Evolutionary conservation across 2,888 invertebrate genomes (phyloP).

Genomic region (Ectemnius continuus): DNA sequence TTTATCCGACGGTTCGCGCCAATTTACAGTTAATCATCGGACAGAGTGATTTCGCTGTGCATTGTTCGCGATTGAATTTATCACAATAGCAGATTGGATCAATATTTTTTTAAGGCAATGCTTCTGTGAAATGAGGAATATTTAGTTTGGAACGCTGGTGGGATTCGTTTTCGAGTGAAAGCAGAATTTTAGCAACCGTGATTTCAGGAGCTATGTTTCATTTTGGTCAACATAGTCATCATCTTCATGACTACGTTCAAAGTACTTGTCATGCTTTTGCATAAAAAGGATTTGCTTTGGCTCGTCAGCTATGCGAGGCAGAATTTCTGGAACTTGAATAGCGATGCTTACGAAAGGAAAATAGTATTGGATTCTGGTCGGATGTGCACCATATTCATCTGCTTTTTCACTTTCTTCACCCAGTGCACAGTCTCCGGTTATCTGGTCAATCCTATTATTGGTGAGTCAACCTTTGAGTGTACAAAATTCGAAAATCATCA

Average conservation of each 20-base stretch:
- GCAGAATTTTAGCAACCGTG: neutral
- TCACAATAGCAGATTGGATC: neutral
- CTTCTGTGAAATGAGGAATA: neutral
- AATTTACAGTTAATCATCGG: too few relatives aligned
- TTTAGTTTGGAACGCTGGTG: too few relatives aligned
- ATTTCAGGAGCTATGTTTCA: slow-evolving; percentile 54
- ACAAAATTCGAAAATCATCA: neutral
- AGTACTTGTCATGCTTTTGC: slow-evolving; percentile 35
- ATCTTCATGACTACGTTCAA: slow-evolving; percentile 50
- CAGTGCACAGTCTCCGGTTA: slow-evolving; percentile 25
- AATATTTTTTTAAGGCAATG: too few relatives aligned
- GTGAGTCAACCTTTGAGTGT: slow-evolving; percentile 8
- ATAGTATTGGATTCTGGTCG: slow-evolving; percentile 14
- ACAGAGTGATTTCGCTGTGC: too few relatives aligned
- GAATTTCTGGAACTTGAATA: slow-evolving; percentile 42
- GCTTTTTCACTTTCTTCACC: slow-evolving; percentile 30
- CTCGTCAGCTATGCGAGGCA: slow-evolving; percentile 36
- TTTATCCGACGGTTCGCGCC: too few relatives aligned
- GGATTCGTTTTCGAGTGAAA: neutral
- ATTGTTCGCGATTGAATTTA: too few relatives aligned
- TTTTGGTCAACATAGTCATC: slow-evolving; percentile 42
- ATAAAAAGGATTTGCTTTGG: slow-evolving; percentile 32
- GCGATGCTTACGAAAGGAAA: slow-evolving; percentile 21
- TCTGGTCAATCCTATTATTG: slow-evolving; percentile 2
- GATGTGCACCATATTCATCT: slow-evolving; percentile 23